phyloP scores from a whole-genome alignment of 2,888 invertebrate genomes.

The Brachylomia viminalis region DNA sequence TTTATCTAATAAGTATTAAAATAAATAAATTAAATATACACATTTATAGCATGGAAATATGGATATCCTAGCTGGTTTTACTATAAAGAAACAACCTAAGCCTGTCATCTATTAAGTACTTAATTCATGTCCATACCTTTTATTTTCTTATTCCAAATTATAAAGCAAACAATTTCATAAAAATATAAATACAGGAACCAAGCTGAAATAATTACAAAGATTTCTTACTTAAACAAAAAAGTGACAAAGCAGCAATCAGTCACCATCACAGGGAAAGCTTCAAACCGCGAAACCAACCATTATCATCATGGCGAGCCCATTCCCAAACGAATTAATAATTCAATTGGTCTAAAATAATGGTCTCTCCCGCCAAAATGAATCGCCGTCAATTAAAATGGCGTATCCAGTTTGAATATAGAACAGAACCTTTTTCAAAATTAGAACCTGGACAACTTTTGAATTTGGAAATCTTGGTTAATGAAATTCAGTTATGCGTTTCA shows the following conservation, averaged over 20 bases:
- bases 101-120: too few species aligned
- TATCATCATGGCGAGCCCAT: conserved; percentile 46
- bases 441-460: conserved; percentile 69
- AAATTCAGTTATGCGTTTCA: conserved; percentile 48
- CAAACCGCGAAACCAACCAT: conserved; percentile 38
- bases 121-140: too few species aligned
- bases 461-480: conserved; percentile 54
- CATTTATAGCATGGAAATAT: too few species aligned
- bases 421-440: conserved; percentile 68
- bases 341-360: conserved; percentile 63
- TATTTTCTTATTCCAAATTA: background rate
- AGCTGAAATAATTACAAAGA: background rate
- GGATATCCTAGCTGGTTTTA: too few species aligned
- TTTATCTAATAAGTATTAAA: too few species aligned
- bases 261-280: conserved; percentile 5
- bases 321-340: conserved; percentile 62
- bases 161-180: background rate
- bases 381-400: conserved; percentile 62
- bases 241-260: conserved; percentile 34
- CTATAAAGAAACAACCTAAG: too few species aligned
- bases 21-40: too few species aligned
- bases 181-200: too few species aligned
- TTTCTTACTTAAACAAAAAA: background rate
- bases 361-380: conserved; percentile 63
- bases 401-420: conserved; percentile 73